A percentile compares a stretch with the other conserved stretches of the same genome.
phyloP scores from a whole-genome alignment of 2,797 vertebrate genomes.

The Sternotherus odoratus region DNA sequence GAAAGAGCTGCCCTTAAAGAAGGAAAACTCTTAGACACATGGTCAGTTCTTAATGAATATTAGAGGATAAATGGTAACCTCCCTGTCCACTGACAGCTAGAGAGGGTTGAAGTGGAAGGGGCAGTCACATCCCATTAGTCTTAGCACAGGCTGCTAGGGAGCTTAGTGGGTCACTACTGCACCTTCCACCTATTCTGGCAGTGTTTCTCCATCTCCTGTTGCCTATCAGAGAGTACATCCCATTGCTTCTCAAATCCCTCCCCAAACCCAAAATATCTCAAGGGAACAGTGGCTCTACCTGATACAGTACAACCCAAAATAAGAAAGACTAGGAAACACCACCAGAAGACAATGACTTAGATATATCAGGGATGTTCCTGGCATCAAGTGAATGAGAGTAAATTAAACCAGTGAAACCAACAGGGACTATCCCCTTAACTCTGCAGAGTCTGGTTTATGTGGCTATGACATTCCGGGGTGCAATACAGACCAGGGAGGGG shows the following conservation, averaged over 20 bases:
- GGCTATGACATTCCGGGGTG: not conserved
- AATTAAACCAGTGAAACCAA: conserved; percentile 4
- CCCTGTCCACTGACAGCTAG: not conserved
- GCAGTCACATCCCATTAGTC: not conserved
- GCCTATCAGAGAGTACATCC: not conserved
- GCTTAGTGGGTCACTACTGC: rapidly evolving
- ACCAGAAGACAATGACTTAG: not conserved
- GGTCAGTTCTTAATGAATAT: not conserved
- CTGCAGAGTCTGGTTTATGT: not conserved
- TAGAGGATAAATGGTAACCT: not conserved
- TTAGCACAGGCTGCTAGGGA: not conserved
- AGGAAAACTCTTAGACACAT: rapidly evolving
- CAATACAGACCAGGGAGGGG: too few species aligned
- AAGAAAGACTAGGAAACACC: not conserved
- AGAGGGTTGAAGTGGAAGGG: not conserved
- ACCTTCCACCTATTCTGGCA: not conserved
- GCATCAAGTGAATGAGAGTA: not conserved
- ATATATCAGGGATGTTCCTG: not conserved
- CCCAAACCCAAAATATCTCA: not conserved
- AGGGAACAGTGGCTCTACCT: not conserved
- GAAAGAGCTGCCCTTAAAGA: not conserved
- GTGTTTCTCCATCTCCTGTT: not conserved
- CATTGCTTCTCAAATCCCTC: not conserved
- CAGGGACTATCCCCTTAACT: not conserved
- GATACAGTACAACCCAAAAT: not conserved